Evolutionary conservation across 2,888 invertebrate genomes (phyloP).

Genomic region (Bimastos eiseni): DNA sequence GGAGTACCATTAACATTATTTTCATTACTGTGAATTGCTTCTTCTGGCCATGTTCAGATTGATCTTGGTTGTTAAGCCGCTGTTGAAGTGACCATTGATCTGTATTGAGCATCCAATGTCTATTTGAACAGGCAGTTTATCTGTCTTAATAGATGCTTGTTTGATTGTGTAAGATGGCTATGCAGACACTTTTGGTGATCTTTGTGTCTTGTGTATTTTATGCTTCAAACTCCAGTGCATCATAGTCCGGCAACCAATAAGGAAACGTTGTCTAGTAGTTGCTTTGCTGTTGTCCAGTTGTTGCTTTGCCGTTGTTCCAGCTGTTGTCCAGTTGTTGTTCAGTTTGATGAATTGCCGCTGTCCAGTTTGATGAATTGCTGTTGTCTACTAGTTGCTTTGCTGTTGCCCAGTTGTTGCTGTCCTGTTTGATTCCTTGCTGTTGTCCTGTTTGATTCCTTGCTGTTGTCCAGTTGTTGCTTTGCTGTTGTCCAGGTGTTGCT

Average conservation of each 20-base stretch:
- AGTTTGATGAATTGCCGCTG: no score
- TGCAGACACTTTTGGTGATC: background rate
- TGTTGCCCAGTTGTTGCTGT: no score
- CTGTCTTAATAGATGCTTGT: background rate
- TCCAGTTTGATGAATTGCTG: no score
- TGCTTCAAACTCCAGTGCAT: background rate
- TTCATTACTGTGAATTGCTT: slow-evolving; percentile 2
- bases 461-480: background rate
- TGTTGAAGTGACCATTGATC: background rate
- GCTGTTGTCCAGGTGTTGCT: background rate
- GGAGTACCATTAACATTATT: background rate
- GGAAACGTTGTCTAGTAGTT: background rate
- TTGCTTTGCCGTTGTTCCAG: background rate
- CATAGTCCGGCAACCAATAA: background rate
- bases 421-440: no score
- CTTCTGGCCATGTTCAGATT: background rate
- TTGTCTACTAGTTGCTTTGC: no score
- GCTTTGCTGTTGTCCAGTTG: no score
- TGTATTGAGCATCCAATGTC: background rate
- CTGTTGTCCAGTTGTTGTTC: no score
- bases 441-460: no score
- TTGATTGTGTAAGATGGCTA: background rate
- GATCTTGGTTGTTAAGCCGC: background rate
- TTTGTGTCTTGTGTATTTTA: background rate
- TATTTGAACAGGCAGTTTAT: background rate